Evolutionary conservation across 92 coral and sea anemone species (phyloP), one percentile per base, ranked within the genome.

Genomic region (Paramuricea clavata): DNA sequence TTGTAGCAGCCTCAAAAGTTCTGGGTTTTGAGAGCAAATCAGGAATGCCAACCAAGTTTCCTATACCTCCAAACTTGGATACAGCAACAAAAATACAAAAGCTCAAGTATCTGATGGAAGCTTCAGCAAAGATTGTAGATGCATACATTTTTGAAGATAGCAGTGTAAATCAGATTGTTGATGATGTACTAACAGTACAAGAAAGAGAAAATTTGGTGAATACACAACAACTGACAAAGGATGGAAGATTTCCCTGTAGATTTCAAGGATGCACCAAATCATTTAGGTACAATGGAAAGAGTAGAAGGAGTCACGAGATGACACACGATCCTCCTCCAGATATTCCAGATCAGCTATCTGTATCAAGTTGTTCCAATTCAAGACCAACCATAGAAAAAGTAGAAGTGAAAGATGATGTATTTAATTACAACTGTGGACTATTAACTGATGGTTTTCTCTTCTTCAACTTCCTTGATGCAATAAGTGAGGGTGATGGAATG

Each of bases 221-320:
- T 57, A 76, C 74, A 50, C 93, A 92, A 57, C 39, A 79, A 57
- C 87, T 92, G 42, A 92, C 93, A 36, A 73, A 64, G 3, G 88
- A 83, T 42, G 92, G 93, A 3, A 79, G 92, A 81, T 92, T 90
- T 74, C 92, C 92, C 21, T 90, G 95, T 61, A 16, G 92, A 21
- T 23, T 76, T 69, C 69, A 62, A 54, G 92, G 89, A 16, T 84
- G 89, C 26, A 30, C n/a, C 5, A 49, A 42, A 68, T 62, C 86
- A 15, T 89, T 89, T 43, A 77, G 67, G 50, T 78, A 76, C 76
- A 83, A 89, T 85, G 92, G 92, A 12, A 71, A 59, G 30, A 77
- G 92, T 60, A 76, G 89, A 43, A 50, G 74, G 41, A 77, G 30
- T 19, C 86, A 89, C 36, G 92, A 89, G 81, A 5, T 9, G 81